Percentiles rank a stretch among this genome's conserved stretches.
Evolutionary conservation across 2,888 invertebrate species (phyloP).

Genomic region (Conus canariensis): DNA sequence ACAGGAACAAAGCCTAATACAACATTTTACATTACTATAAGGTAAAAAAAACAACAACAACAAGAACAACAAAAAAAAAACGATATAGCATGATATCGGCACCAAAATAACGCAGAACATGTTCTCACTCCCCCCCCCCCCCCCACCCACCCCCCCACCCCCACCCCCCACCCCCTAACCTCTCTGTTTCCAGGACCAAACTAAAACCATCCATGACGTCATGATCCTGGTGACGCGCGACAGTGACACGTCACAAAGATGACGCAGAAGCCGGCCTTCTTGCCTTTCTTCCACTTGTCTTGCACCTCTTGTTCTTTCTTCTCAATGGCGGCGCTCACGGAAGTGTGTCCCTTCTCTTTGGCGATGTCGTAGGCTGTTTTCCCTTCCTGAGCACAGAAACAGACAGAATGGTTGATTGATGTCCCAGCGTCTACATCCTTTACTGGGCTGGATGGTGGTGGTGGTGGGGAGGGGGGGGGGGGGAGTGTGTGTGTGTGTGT

Average conservation of each 20-base stretch:
- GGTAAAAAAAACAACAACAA: neutral
- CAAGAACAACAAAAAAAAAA: neutral
- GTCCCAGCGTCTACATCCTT: neutral
- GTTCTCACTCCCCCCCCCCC: no score
- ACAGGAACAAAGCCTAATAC: neutral
- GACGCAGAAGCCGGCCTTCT: conserved; percentile 45
- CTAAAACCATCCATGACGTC: neutral
- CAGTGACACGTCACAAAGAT: conserved; percentile 44
- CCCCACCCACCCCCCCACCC: no score
- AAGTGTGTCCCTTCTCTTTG: conserved; percentile 20
- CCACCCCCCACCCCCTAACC: no score
- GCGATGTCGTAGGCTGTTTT: conserved; percentile 52
- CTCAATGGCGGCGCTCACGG: conserved; percentile 43
- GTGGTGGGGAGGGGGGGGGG: neutral
- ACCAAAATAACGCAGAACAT: no score
- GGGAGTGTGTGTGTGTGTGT: no score
- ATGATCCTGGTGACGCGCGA: neutral
- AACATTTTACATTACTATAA: neutral
- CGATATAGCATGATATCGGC: no score
- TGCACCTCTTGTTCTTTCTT: conserved; percentile 43
- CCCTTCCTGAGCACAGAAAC: conserved; percentile 31
- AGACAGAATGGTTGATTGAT: neutral
- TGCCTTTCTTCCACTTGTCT: conserved; percentile 41
- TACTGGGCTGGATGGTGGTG: no score
- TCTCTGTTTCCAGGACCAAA: no score